These are phyloP conservation scores for Tipula helvola DNA, from an alignment of 2,888 invertebrate species.

Conservation along the genomic window DNA sequence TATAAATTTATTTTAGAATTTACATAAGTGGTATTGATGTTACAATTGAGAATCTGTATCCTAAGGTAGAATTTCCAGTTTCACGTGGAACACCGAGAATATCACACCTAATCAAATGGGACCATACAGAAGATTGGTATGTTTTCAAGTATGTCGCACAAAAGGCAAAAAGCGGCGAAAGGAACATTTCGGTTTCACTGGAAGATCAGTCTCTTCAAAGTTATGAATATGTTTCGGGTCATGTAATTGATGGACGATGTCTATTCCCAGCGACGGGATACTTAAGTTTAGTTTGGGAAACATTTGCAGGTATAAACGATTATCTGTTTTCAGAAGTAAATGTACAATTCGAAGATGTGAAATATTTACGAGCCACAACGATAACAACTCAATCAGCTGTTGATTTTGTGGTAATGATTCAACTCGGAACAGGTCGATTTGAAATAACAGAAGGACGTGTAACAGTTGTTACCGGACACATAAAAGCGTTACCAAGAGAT, in stretches of 20 bases:
- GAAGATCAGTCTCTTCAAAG: conserved; percentile 41
- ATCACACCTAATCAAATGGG: conserved; percentile 56
- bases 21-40: conserved; percentile 67
- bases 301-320: conserved; percentile 34
- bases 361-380: conserved; percentile 71
- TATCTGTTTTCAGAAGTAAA: neutral
- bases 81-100: no score
- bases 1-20: conserved; percentile 40
- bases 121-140: conserved; percentile 68
- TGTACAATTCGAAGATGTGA: conserved; percentile 62
- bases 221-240: conserved; percentile 61
- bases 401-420: conserved; percentile 40
- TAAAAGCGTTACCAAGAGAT: conserved; percentile 40
- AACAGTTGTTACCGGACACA: conserved; percentile 56
- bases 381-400: conserved; percentile 50
- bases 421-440: conserved; percentile 46
- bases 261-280: conserved; percentile 71
- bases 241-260: conserved; percentile 53
- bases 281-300: conserved; percentile 51
- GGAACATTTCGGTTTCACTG: conserved; percentile 45
- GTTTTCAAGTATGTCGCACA: conserved; percentile 55
- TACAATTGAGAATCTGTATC: conserved; percentile 63
- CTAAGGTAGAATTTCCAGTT: conserved; percentile 60
- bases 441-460: conserved; percentile 55
- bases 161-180: conserved; percentile 54